These are phyloP conservation scores for Pharmacophagus antenor DNA, from an alignment of 2,888 invertebrate species.

Conservation along the genomic window DNA sequence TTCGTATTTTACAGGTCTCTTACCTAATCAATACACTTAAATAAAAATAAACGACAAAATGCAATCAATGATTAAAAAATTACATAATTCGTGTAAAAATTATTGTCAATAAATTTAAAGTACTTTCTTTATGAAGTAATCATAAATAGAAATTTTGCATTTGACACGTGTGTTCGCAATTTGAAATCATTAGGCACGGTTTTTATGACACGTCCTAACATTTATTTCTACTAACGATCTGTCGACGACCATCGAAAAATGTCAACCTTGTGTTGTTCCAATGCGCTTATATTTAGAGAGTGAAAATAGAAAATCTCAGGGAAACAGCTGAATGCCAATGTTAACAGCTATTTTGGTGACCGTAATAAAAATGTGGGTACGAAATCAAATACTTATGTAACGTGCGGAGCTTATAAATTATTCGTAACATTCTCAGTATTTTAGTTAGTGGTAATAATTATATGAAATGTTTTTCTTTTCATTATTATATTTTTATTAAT, in stretches of 20 bases:
- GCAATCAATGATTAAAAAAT: too few species aligned
- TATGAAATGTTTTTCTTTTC: too few species aligned
- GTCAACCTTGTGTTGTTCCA: conserved; percentile 60
- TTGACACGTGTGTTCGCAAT: conserved; percentile 28
- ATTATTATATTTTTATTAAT: too few species aligned
- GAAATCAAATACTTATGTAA: conserved; percentile 41
- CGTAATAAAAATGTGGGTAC: conserved; percentile 46
- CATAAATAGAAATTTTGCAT: background rate
- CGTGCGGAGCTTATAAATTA: conserved; percentile 14
- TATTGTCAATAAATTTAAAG: too few species aligned
- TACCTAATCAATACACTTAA: too few species aligned
- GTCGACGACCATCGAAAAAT: conserved; percentile 50
- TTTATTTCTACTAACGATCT: conserved; percentile 46
- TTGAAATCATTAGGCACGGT: conserved; percentile 30
- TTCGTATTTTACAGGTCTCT: too few species aligned
- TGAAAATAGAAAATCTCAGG: conserved; percentile 69
- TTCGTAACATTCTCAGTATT: too few species aligned
- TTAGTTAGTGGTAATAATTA: too few species aligned
- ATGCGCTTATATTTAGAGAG: conserved; percentile 59
- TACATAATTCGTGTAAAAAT: background rate
- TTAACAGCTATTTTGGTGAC: conserved; percentile 64
- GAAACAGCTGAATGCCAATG: conserved; percentile 74
- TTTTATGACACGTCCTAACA: conserved; percentile 39
- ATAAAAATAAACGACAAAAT: too few species aligned
- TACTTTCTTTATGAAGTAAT: background rate